Percentiles rank a stretch among this genome's conserved stretches.
phyloP scores from a whole-genome alignment of 2,797 vertebrate genomes.

The Rhinella marina region DNA sequence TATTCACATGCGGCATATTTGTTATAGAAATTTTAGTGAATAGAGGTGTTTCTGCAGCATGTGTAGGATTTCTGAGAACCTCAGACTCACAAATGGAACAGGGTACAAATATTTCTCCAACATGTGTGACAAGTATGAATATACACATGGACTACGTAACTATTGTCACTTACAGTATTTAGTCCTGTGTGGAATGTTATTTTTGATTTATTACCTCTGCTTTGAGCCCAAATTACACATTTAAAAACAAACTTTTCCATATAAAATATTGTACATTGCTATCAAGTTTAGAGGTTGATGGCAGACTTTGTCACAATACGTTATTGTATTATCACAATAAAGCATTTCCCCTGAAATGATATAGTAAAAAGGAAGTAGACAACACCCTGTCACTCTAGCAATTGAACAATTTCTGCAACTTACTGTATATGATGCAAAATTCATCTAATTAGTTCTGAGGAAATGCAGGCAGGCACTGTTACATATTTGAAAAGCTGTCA shows the following conservation, averaged over 20 bases:
- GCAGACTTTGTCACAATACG: background rate
- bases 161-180: too few relatives aligned
- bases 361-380: conserved; percentile 49
- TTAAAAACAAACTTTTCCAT: background rate
- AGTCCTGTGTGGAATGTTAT: too few relatives aligned
- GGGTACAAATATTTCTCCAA: too few relatives aligned
- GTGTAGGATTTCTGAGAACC: too few relatives aligned
- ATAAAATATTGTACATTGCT: background rate
- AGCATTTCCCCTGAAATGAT: conserved; percentile 6
- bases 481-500: background rate
- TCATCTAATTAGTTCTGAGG: background rate
- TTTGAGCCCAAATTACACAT: background rate
- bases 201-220: background rate
- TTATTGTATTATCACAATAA: background rate
- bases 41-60: too few relatives aligned
- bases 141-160: too few relatives aligned
- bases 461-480: background rate
- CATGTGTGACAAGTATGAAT: too few relatives aligned
- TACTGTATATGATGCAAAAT: background rate
- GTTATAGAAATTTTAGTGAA: too few relatives aligned
- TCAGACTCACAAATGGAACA: too few relatives aligned
- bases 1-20: too few relatives aligned
- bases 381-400: conserved; percentile 44
- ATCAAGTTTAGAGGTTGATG: too few relatives aligned
- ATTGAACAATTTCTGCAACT: background rate